phyloP scores from a whole-genome alignment of 2,113 vertebrate species.

The Nycticebus coucang region DNA sequence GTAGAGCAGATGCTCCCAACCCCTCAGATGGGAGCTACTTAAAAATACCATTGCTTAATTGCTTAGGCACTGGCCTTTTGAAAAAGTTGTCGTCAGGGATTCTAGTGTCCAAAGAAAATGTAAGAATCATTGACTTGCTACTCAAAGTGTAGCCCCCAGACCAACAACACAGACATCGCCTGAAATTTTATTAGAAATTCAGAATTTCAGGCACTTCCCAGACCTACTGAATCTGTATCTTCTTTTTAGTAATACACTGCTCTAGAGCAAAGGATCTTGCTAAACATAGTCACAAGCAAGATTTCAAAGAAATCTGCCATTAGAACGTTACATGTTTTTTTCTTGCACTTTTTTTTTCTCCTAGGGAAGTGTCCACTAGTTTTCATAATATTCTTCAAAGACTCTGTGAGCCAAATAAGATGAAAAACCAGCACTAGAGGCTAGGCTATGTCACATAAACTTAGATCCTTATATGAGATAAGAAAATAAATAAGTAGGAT shows the following conservation, averaged over 20 bases:
- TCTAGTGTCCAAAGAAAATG: slow-evolving; percentile 49
- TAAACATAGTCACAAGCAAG: neutral
- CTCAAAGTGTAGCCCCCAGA: neutral
- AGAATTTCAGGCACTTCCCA: neutral
- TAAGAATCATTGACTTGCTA: slow-evolving; percentile 10
- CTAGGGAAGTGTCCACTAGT: neutral
- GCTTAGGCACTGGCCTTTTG: neutral
- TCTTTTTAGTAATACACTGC: neutral
- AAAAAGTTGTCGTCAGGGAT: slow-evolving; percentile 1
- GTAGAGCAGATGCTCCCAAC: neutral
- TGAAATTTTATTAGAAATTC: neutral
- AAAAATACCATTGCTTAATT: neutral
- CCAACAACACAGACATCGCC: neutral
- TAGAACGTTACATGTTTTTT: slow-evolving; percentile 42
- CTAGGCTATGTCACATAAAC: neutral
- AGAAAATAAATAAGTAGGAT: neutral
- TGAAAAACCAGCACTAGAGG: neutral
- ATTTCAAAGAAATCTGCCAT: slow-evolving; percentile 56
- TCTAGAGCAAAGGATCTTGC: slow-evolving; percentile 19
- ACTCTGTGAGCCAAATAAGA: slow-evolving; percentile 21
- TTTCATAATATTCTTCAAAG: slow-evolving; percentile 49
- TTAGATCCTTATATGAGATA: neutral
- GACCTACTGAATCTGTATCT: neutral
- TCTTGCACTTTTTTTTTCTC: neutral
- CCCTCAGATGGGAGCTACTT: neutral